Percentiles rank a stretch among this genome's conserved stretches.
These are phyloP conservation scores for Lepus oiostolus DNA, from an alignment of 2,797 vertebrate species.

Conservation along the genomic window DNA sequence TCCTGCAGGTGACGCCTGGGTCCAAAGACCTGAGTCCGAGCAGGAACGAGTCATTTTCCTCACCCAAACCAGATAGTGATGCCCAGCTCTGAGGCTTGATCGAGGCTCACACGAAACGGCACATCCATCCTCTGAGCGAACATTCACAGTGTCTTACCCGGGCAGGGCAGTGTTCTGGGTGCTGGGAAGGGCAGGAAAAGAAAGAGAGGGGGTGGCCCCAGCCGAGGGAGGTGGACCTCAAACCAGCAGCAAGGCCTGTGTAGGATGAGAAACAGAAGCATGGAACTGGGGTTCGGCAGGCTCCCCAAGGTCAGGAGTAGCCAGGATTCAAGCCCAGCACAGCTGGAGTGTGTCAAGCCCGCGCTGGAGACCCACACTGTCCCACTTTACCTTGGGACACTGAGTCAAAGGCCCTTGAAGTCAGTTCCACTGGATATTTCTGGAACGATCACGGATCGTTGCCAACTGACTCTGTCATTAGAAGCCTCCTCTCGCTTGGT, in stretches of 20 bases:
- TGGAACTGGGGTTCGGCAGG: background rate
- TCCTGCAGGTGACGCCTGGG: background rate
- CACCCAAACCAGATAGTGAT: background rate
- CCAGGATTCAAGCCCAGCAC: background rate
- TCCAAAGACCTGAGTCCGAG: background rate
- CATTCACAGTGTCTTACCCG: background rate
- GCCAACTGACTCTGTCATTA: background rate
- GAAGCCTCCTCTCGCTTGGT: fast-evolving
- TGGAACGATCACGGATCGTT: background rate
- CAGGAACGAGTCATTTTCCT: background rate
- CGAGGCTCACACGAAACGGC: background rate
- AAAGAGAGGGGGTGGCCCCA: background rate
- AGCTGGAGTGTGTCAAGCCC: background rate
- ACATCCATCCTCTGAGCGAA: background rate
- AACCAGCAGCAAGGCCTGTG: fast-evolving
- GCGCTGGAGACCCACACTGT: background rate
- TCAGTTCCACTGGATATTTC: background rate
- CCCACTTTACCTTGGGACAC: background rate
- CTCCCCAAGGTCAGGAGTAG: background rate
- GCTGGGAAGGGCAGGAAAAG: background rate
- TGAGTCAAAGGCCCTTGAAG: background rate
- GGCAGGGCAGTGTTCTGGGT: background rate
- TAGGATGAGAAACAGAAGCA: background rate
- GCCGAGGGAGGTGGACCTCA: background rate
- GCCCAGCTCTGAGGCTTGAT: background rate